Base-by-base conservation (phyloP, 2,888 invertebrate species). In the Tenthredo notha region DNA sequence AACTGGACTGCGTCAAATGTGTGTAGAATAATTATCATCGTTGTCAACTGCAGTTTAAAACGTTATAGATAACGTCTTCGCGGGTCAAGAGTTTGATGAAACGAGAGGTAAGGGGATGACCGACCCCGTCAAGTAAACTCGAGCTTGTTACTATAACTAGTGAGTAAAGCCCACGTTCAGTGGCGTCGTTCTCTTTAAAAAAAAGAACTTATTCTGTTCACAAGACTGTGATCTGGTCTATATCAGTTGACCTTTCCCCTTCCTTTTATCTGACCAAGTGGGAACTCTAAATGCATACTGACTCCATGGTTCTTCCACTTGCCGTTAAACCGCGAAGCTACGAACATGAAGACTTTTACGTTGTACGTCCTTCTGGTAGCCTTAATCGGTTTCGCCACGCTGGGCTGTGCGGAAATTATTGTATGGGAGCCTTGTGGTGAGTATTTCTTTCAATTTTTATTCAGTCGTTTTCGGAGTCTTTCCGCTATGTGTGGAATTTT, bases 171-270 rank as follows among this genome's bases (percentile, higher is more conserved):
- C 74, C 74, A 43, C 74, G 74, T 74, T 43, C 74, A 47, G 9
- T 74, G 74, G n/a, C 74, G 43, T 74, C n/a, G 67, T 7, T 67
- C 74, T 10, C 21, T 74, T 74, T n/a, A n/a, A 74, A 74, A 74
- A 74, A 43, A 43, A 9, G 40, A 40, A 43, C 43, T 2, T 5
- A 43, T 74, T 25, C 18, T 72, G 10, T 50, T 10, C 21, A 18
- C 43, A 80, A 61, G 7, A 61, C 61, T 50, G 47, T 77, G 77
- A n/a, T 58, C 70, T 58, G 78, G 37, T 70, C 43, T 89, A 90
- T 89, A 89, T 90, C 90, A 91, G 92, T 92, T 92, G 92, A 92
- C 92, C 92, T 92, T 89, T 90, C 90, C 90, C 90, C 87, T 85
- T 77, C 84, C 85, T 86, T 89, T 47, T 90, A 89, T 90, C 88